phyloP scores from a whole-genome alignment of 2,113 vertebrate genomes.

The Chascanopsetta lugubris region DNA sequence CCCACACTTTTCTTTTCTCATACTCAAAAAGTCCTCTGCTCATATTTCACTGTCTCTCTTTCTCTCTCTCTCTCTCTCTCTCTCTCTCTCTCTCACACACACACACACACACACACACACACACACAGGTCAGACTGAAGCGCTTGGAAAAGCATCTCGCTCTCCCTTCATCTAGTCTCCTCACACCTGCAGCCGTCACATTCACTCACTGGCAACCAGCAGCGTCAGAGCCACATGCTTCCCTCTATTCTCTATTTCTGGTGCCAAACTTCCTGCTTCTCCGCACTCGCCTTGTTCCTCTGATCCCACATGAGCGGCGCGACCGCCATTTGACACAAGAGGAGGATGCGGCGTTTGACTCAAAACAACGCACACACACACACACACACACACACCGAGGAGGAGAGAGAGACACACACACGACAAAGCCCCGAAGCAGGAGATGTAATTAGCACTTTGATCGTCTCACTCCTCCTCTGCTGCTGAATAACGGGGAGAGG shows the following conservation, averaged over 20 bases:
- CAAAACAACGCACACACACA: slow-evolving; percentile 23
- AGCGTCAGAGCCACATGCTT: slow-evolving; percentile 1
- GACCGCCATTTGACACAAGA: slow-evolving; percentile 8
- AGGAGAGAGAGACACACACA: slow-evolving; percentile 5
- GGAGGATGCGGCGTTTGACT: slow-evolving; percentile 21
- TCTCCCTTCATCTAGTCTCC: neutral
- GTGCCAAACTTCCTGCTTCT: slow-evolving; percentile 24
- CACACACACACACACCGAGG: neutral
- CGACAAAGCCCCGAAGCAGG: slow-evolving; percentile 14
- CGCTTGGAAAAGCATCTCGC: neutral
- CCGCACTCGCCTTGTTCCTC: slow-evolving; percentile 5
- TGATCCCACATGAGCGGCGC: slow-evolving; percentile 27
- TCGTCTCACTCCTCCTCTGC: slow-evolving; percentile 33
- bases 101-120: too few species aligned
- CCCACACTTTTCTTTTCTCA: neutral
- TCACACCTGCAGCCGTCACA: slow-evolving; percentile 46
- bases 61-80: too few species aligned
- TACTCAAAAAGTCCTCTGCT: neutral
- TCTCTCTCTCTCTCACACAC: too few species aligned
- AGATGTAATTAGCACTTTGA: slow-evolving; percentile 54
- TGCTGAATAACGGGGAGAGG: slow-evolving; percentile 34
- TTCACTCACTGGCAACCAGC: slow-evolving; percentile 4
- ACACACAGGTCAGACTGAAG: neutral
- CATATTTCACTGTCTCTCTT: too few species aligned
- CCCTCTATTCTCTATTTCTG: slow-evolving; percentile 33